Evolutionary conservation across 1,140 invertebrate genomes (phyloP).

Genomic region (Drosophila azteca): DNA sequence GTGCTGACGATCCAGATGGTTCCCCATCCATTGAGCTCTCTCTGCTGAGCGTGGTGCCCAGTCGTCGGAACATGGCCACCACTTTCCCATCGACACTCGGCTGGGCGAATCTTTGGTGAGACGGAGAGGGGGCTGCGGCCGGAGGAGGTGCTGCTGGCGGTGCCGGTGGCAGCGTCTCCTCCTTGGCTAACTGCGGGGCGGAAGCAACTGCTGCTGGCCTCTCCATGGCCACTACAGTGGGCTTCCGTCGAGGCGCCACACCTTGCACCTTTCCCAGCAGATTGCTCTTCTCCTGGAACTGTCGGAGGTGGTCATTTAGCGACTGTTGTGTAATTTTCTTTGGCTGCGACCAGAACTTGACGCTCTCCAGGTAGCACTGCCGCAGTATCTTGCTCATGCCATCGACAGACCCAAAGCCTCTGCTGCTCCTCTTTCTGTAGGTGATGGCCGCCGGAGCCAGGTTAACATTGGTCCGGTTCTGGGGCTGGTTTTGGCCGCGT

Average conservation of each 20-base stretch:
- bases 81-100: slow-evolving; percentile 80
- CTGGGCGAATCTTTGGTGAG: slow-evolving; percentile 64
- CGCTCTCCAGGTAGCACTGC: slow-evolving; percentile 38
- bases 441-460: slow-evolving; percentile 31
- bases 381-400: slow-evolving; percentile 45
- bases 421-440: slow-evolving; percentile 55
- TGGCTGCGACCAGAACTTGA: slow-evolving; percentile 39
- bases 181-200: slow-evolving; percentile 1
- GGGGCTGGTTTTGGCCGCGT: too few relatives aligned
- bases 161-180: slow-evolving; percentile 13
- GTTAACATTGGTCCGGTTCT: too few relatives aligned
- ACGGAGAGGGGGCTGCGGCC: slow-evolving; percentile 6
- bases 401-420: slow-evolving; percentile 27
- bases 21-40: slow-evolving; percentile 2
- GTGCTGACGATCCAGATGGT: not conserved
- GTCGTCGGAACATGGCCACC: slow-evolving; percentile 76
- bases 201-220: not conserved
- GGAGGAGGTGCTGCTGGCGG: slow-evolving; percentile 1
- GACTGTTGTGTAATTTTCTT: slow-evolving; percentile 32
- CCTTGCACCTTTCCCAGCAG: slow-evolving; percentile 36
- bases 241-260: slow-evolving; percentile 23
- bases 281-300: slow-evolving; percentile 25
- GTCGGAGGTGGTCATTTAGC: slow-evolving; percentile 24
- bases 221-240: slow-evolving; percentile 3
- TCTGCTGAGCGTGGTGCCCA: slow-evolving; percentile 72